phyloP scores from a whole-genome alignment of 2,888 invertebrate species.

The Urechis unicinctus region DNA sequence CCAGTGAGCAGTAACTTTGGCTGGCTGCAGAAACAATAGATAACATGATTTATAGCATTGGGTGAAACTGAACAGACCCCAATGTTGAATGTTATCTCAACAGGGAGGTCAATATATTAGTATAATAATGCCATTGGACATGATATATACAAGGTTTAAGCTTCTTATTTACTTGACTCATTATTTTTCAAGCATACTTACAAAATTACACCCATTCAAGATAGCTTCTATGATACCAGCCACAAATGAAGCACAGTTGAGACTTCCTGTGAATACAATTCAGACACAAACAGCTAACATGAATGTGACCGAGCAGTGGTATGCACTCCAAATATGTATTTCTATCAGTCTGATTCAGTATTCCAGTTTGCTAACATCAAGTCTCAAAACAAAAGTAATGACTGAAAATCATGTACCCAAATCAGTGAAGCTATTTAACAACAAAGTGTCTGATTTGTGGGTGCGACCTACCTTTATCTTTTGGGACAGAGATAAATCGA shows the following conservation, averaged over 20 bases:
- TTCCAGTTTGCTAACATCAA: no score
- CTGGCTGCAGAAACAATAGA: slow-evolving; percentile 66
- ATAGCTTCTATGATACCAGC: slow-evolving; percentile 97
- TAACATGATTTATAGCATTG: neutral
- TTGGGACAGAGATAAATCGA: slow-evolving; percentile 92
- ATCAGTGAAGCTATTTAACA: no score
- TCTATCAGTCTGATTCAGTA: no score
- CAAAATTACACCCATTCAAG: slow-evolving; percentile 88
- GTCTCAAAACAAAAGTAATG: no score
- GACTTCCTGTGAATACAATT: slow-evolving; percentile 58
- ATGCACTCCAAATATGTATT: neutral
- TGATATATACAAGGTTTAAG: no score
- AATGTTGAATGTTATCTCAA: neutral
- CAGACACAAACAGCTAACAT: no score
- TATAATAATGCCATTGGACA: no score
- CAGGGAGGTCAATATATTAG: no score
- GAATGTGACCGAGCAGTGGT: neutral
- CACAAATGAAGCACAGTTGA: slow-evolving; percentile 97
- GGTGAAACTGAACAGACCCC: neutral
- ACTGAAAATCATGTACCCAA: no score
- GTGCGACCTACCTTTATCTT: slow-evolving; percentile 72
- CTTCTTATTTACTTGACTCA: neutral
- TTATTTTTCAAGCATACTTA: slow-evolving; percentile 57
- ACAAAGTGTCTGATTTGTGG: no score
- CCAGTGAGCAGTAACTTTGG: slow-evolving; percentile 98